Evolutionary conservation across 2,113 vertebrate genomes (phyloP).

Genomic region (Forbesichthys agassizii): DNA sequence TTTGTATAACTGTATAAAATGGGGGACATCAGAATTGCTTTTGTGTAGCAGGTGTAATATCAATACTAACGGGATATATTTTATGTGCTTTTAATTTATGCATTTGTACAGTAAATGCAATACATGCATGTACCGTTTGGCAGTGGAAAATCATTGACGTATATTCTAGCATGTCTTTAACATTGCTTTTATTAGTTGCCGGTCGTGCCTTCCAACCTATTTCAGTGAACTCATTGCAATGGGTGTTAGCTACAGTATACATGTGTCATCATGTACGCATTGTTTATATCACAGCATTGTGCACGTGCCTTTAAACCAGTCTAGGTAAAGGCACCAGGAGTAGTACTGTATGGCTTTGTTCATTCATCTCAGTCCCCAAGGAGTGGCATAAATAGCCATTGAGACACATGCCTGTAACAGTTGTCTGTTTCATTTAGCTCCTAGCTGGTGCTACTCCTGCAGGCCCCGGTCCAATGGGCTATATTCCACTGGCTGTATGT

Average conservation of each 20-base stretch:
- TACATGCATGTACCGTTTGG: slow-evolving; percentile 12
- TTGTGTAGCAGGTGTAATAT: too few relatives aligned
- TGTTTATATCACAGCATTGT: slow-evolving; percentile 24
- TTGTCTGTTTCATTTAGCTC: slow-evolving; percentile 73
- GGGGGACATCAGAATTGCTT: too few relatives aligned
- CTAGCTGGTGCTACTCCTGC: slow-evolving; percentile 53
- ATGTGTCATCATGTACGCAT: slow-evolving; percentile 23
- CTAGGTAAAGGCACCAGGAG: slow-evolving; percentile 45
- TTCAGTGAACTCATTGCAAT: slow-evolving; percentile 8
- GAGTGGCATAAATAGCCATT: slow-evolving; percentile 64
- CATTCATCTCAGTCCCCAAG: slow-evolving; percentile 48
- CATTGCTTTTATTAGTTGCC: slow-evolving; percentile 27
- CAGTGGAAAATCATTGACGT: not conserved
- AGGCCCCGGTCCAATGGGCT: slow-evolving; percentile 45
- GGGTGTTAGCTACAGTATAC: slow-evolving; percentile 41
- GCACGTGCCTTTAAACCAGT: slow-evolving; percentile 55
- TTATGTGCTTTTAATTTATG: too few relatives aligned
- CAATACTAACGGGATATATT: too few relatives aligned
- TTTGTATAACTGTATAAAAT: too few relatives aligned
- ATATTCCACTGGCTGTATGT: slow-evolving; percentile 47
- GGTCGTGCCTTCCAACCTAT: slow-evolving; percentile 17
- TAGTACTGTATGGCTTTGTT: slow-evolving; percentile 44
- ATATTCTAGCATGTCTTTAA: slow-evolving; percentile 24
- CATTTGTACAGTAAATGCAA: too few relatives aligned
- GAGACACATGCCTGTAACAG: slow-evolving; percentile 59